Conservation (phyloP, 2,113 vertebrate species). For the Saccopteryx bilineata region DNA sequence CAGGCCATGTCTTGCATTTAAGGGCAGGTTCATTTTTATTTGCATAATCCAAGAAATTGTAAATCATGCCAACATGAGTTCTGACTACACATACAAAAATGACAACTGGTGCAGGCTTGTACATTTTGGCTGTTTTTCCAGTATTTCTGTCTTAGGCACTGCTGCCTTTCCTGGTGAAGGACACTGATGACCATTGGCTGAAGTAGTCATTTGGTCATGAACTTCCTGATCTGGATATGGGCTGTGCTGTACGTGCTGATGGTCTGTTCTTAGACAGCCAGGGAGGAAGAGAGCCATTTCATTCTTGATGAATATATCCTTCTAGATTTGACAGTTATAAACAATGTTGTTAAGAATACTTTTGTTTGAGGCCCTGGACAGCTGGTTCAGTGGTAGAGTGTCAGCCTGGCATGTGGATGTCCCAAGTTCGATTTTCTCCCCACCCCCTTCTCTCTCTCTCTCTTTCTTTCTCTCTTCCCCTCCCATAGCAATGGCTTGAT, state of each 20-base stretch:
- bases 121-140: not conserved
- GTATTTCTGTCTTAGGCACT: not conserved
- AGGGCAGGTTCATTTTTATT: not conserved
- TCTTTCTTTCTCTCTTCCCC: no score
- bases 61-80: not conserved
- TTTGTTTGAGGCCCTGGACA: no score
- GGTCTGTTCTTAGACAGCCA: not conserved
- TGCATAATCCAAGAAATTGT: not conserved
- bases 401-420: no score
- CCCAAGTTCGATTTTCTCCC: no score
- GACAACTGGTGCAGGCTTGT: not conserved
- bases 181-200: not conserved
- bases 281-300: not conserved
- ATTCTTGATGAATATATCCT: not conserved
- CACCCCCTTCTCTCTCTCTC: no score
- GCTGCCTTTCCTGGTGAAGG: not conserved
- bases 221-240: not conserved
- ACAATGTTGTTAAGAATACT: not conserved
- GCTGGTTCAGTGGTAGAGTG: no score
- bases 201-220: not conserved
- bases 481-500: no score
- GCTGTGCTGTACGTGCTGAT: no score
- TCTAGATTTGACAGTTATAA: not conserved
- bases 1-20: not conserved
- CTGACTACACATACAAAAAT: not conserved